phyloP scores from a whole-genome alignment of 2,888 invertebrate species.

The Imbricaverruca yamaguchii region DNA sequence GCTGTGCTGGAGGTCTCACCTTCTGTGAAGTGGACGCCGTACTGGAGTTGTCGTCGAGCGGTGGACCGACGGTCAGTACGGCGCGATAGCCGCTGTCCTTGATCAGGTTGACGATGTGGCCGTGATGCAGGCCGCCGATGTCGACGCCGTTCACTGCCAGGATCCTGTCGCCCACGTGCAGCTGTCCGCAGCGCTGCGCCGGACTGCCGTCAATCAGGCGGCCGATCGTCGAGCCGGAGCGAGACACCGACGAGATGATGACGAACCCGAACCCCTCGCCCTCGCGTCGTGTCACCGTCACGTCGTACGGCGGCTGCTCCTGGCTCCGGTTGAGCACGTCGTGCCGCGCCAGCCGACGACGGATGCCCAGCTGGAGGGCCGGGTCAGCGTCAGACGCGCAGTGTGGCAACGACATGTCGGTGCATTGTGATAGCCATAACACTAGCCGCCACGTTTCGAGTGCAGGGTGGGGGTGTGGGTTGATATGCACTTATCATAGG shows the following conservation, averaged over 20 bases:
- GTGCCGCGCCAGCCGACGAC: slow-evolving; percentile 17
- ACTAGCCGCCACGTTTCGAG: no score
- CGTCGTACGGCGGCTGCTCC: slow-evolving; percentile 66
- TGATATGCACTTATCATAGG: no score
- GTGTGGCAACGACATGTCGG: no score
- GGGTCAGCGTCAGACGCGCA: no score
- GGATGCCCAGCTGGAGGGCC: background rate
- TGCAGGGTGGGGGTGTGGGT: no score
- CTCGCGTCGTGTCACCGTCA: slow-evolving; percentile 79
- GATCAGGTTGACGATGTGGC: slow-evolving; percentile 93
- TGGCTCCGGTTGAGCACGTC: slow-evolving; percentile 32
- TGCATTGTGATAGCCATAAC: no score
- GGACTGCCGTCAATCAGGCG: slow-evolving; percentile 92
- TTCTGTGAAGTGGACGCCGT: slow-evolving; percentile 51
- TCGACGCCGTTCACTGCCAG: slow-evolving; percentile 89
- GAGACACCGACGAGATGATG: slow-evolving; percentile 90
- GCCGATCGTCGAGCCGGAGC: slow-evolving; percentile 80
- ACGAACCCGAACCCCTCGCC: slow-evolving; percentile 98
- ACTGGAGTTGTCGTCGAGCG: slow-evolving; percentile 49
- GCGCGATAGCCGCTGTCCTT: slow-evolving; percentile 92
- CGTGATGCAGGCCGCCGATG: slow-evolving; percentile 85
- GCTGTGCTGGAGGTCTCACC: slow-evolving; percentile 43
- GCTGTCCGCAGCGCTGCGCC: slow-evolving; percentile 81
- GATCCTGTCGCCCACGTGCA: slow-evolving; percentile 91
- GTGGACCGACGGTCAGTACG: slow-evolving; percentile 67